phyloP scores from a whole-genome alignment of 2,888 invertebrate species.

The Ophion ellenae region DNA sequence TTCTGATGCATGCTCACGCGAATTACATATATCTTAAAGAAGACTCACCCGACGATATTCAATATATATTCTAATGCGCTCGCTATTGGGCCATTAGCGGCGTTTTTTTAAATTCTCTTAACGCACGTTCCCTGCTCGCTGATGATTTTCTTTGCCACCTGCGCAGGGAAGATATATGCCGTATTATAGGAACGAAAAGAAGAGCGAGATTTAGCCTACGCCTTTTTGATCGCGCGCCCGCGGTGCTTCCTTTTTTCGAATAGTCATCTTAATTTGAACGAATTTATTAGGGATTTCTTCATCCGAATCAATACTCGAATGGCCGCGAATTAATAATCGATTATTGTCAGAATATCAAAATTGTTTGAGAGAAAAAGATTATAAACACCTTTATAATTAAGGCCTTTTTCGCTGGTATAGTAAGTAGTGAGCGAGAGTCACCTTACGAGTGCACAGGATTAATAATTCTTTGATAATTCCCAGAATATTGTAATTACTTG shows the following conservation, averaged over 20 bases:
- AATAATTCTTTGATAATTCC: not conserved
- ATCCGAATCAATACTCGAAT: not conserved
- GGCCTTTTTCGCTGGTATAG: no score
- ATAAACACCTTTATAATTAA: no score
- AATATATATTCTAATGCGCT: slow-evolving; percentile 16
- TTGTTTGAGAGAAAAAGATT: no score
- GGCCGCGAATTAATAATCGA: not conserved
- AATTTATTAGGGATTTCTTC: not conserved
- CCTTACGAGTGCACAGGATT: not conserved
- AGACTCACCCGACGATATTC: slow-evolving; percentile 33
- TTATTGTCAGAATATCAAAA: no score
- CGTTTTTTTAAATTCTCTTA: not conserved
- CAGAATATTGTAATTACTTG: no score
- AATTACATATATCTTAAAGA: slow-evolving; percentile 46
- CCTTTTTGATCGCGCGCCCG: not conserved
- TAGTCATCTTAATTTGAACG: no score
- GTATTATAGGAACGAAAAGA: not conserved
- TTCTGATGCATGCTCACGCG: slow-evolving; percentile 46
- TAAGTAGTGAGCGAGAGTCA: no score
- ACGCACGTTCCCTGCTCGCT: slow-evolving; percentile 40
- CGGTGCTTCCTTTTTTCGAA: not conserved
- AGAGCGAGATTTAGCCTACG: not conserved
- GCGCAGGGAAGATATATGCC: slow-evolving; percentile 33
- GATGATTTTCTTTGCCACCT: slow-evolving; percentile 61
- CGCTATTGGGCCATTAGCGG: slow-evolving; percentile 5